These are phyloP conservation scores for Gallinago nigripennis DNA, from an alignment of 2,797 vertebrate species.

Conservation along the genomic window DNA sequence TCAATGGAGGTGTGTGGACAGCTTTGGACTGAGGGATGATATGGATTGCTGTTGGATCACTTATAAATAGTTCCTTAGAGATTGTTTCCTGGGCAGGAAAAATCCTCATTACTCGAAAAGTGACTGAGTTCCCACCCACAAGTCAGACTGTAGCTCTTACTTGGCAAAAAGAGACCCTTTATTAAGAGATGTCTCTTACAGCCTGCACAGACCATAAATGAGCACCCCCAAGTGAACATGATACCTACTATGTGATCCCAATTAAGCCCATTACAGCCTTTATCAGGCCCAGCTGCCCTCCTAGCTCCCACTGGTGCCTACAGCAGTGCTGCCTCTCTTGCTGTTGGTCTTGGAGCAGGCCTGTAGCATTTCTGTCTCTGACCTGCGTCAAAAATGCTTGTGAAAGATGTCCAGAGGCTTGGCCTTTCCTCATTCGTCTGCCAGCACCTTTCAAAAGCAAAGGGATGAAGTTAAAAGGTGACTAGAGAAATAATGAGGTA, in stretches of 20 bases:
- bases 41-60: not conserved
- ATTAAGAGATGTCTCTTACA: not conserved
- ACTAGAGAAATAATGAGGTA: not conserved
- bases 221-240: not conserved
- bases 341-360: not conserved
- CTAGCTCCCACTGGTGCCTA: not conserved
- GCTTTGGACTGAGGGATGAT: not conserved
- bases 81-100: not conserved
- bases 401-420: not conserved
- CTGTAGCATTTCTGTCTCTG: not conserved
- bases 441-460: not conserved
- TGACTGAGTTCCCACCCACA: not conserved
- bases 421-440: not conserved
- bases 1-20: not conserved
- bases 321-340: not conserved
- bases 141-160: not conserved
- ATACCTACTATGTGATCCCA: not conserved
- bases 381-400: not conserved
- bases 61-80: not conserved
- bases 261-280: not conserved
- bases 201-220: not conserved
- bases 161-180: not conserved
- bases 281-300: not conserved
- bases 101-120: not conserved
- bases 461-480: not conserved